Evolutionary conservation across 2,888 invertebrate genomes (phyloP), one percentile per base, ranked within the genome.

Genomic region (Pandemis heparana): DNA sequence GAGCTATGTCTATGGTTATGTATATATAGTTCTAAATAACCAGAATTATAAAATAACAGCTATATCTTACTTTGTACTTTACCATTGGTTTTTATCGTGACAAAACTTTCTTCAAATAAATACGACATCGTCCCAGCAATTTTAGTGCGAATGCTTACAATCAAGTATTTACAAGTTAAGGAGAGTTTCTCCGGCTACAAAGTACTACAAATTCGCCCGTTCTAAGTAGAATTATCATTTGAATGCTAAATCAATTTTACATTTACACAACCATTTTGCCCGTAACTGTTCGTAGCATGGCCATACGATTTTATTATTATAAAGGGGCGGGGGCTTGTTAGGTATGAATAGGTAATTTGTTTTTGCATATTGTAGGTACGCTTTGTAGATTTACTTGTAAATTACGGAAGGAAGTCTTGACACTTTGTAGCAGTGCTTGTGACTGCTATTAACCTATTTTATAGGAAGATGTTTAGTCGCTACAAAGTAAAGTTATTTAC

Each of bases 221-320:
- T 85, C 82, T 83, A 71, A 75, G 84, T 85, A 77, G 80, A 87
- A 90, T 91, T 89, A 91, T 89, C 88, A 90, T 92, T 87, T 89
- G 86, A 90, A 92, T 92, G 86, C 84, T 85, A 89, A 89, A 90
- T 90, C 89, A 89, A 90, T 90, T 90, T 87, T 83, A 86, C 86
- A 87, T 87, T 88, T 90, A 86, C 88, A 84, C 83, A 84, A 83
- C 83, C 85, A 86, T 89, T 91, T 87, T 82, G 83, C 82, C 79
- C 76, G 80, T 75, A 80, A 85, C 83, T 81, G 81, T 81, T 82
- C 77, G 78, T 79, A 69, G 81, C 84, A 78, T 81, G 77, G 78
- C 80, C 80, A 65, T 82, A 82, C 83, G 83, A 80, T 85, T 87
- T 86, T 89, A 87, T 85, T 86, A 83, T 82, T 82, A 80, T 80